Percentiles rank a stretch among this genome's conserved stretches.
Conservation (phyloP, 2,113 vertebrate genomes). For the Podarcis cretensis region DNA sequence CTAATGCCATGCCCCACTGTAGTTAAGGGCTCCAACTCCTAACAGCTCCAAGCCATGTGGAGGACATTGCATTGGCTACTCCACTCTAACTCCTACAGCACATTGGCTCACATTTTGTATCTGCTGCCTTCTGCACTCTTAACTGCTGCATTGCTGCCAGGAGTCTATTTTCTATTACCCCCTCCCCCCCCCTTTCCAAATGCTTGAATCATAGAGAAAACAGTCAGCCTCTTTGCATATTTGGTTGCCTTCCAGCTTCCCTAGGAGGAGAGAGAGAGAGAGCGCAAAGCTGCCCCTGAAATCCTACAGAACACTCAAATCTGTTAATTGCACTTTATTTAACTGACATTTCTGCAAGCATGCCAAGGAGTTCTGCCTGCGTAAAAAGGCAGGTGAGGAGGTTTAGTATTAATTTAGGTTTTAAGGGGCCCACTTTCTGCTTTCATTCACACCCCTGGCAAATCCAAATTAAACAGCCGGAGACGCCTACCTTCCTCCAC, state of each 20-base stretch:
- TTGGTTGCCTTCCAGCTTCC: conserved; percentile 26
- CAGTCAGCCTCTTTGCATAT: conserved; percentile 24
- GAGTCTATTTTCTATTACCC: neutral
- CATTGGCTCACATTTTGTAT: neutral
- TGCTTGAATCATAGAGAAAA: conserved; percentile 41
- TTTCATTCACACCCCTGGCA: neutral
- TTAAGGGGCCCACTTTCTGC: conserved; percentile 10
- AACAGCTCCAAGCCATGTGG: no score
- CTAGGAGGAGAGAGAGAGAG: neutral
- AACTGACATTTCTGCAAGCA: conserved; percentile 27
- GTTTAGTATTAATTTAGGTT: conserved; percentile 33
- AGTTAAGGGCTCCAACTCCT: no score
- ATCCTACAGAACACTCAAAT: conserved; percentile 7
- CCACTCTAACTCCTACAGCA: neutral
- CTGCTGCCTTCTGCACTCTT: neutral
- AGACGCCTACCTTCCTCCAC: neutral
- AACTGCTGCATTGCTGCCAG: conserved; percentile 35
- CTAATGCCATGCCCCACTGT: no score
- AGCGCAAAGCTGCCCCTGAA: neutral
- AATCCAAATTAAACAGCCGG: neutral
- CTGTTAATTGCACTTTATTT: conserved; percentile 17
- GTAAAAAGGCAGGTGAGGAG: conserved; percentile 34
- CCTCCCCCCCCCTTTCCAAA: conserved; percentile 10
- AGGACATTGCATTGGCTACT: no score
- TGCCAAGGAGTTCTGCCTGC: neutral